phyloP scores from a whole-genome alignment of 1,140 invertebrate genomes.

The Eriocheir sinensis region DNA sequence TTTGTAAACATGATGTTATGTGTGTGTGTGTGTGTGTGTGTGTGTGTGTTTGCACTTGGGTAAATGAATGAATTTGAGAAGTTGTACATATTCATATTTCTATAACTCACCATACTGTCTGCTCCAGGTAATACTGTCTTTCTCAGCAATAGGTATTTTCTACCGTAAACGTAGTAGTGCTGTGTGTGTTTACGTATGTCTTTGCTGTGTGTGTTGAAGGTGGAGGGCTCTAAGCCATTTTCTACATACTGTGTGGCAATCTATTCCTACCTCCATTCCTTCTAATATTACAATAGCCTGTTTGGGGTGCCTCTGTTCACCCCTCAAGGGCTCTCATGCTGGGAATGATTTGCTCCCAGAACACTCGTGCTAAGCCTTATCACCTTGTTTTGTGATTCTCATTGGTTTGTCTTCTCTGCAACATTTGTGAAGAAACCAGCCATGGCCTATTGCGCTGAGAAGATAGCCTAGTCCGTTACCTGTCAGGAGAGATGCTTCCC shows the following conservation, averaged over 20 bases:
- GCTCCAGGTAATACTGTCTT: slow-evolving; percentile 13
- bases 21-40: slow-evolving; percentile 23
- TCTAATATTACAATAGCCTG: background rate
- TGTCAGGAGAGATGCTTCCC: slow-evolving; percentile 7
- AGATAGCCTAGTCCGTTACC: background rate
- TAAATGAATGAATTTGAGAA: background rate
- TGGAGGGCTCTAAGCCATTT: background rate
- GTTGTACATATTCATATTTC: background rate
- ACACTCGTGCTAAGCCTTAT: background rate
- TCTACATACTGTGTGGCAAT: slow-evolving; percentile 23
- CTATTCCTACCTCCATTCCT: slow-evolving; percentile 22
- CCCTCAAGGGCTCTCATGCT: background rate
- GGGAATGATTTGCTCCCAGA: background rate
- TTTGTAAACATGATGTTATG: too few species aligned
- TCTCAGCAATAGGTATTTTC: slow-evolving; percentile 25
- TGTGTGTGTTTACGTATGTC: slow-evolving; percentile 24
- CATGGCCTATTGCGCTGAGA: background rate
- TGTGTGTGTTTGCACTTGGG: background rate
- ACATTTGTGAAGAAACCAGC: background rate
- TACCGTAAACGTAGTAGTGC: background rate
- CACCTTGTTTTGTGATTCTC: background rate
- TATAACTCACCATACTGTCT: background rate
- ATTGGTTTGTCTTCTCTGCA: background rate
- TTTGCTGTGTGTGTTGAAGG: slow-evolving; percentile 15
- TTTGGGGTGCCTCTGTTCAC: background rate